Percentiles rank a stretch among this genome's conserved stretches.
Evolutionary conservation across 2,797 vertebrate genomes (phyloP).

Genomic region (Furcifer pardalis): DNA sequence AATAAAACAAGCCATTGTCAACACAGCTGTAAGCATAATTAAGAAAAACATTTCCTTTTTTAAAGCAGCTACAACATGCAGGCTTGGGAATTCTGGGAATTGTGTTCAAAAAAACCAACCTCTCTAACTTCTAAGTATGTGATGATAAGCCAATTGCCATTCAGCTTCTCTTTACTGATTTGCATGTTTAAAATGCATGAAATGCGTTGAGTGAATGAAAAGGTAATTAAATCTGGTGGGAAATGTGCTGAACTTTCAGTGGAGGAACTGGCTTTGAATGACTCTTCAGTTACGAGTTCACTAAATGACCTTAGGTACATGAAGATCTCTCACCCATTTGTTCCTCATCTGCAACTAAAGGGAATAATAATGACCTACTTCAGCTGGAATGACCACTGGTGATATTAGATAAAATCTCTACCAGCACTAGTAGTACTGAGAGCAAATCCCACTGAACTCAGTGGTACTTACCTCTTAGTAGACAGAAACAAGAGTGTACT

Average conservation of each 20-base stretch:
- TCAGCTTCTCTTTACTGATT: neutral
- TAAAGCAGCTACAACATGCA: no score
- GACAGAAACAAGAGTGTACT: neutral
- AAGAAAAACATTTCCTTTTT: no score
- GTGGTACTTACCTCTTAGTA: neutral
- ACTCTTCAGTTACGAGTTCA: neutral
- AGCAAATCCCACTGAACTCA: neutral
- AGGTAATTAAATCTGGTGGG: neutral
- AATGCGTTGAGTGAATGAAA: neutral
- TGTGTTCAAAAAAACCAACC: neutral
- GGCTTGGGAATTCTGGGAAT: neutral
- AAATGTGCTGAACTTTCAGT: neutral
- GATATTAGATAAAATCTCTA: no score
- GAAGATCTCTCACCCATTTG: neutral
- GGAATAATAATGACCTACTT: neutral
- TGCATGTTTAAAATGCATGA: constrained; percentile 11
- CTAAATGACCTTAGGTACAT: neutral
- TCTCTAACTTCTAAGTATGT: no score
- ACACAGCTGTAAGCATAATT: no score
- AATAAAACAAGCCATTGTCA: neutral
- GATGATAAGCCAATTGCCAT: neutral
- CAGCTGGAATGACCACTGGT: neutral
- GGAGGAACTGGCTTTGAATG: neutral
- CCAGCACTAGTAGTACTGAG: neutral
- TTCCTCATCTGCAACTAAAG: neutral